A percentile compares a stretch with the other conserved stretches of the same genome.
Conservation (phyloP, 2,888 invertebrate species). For the Erannis defoliaria region DNA sequence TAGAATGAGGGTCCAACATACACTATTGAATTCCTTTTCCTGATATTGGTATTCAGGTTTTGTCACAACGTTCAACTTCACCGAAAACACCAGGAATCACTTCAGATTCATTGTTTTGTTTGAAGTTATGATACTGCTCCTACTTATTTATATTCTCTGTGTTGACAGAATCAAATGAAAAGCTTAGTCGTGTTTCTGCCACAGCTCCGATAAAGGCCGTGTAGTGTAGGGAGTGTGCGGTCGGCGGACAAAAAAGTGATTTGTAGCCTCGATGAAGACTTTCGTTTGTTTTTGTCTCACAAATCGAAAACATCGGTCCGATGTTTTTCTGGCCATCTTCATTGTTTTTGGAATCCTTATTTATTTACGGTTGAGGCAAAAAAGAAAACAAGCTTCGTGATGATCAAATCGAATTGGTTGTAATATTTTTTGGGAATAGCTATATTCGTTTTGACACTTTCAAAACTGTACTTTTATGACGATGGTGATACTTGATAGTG, state of each 20-base stretch:
- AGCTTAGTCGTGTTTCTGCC: constrained; percentile 28
- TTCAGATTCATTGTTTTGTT: no score
- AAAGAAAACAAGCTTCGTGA: constrained; percentile 34
- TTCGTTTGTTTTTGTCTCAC: constrained; percentile 66
- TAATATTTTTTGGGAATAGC: not conserved
- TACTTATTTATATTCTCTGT: not conserved
- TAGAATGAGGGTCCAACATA: no score
- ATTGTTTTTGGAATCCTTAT: constrained; percentile 52
- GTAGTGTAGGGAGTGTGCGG: constrained; percentile 8
- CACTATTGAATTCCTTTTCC: no score
- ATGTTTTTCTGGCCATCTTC: constrained; percentile 34
- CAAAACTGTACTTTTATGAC: no score
- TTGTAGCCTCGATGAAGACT: constrained; percentile 74
- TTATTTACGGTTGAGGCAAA: constrained; percentile 33
- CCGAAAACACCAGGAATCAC: no score
- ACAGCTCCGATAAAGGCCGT: constrained; percentile 27
- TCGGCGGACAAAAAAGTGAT: constrained; percentile 64
- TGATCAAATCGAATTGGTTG: constrained; percentile 20
- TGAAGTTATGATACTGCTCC: constrained; percentile 20
- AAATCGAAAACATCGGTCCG: constrained; percentile 46
- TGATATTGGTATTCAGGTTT: no score
- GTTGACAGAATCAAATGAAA: constrained; percentile 29
- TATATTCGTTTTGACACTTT: not conserved
- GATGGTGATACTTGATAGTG: no score
- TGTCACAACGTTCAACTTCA: no score